A percentile compares a stretch with the other conserved stretches of the same genome.
These are phyloP conservation scores for Pangasius sanitwongsei DNA, from an alignment of 2,797 vertebrate genomes.

Conservation along the genomic window DNA sequence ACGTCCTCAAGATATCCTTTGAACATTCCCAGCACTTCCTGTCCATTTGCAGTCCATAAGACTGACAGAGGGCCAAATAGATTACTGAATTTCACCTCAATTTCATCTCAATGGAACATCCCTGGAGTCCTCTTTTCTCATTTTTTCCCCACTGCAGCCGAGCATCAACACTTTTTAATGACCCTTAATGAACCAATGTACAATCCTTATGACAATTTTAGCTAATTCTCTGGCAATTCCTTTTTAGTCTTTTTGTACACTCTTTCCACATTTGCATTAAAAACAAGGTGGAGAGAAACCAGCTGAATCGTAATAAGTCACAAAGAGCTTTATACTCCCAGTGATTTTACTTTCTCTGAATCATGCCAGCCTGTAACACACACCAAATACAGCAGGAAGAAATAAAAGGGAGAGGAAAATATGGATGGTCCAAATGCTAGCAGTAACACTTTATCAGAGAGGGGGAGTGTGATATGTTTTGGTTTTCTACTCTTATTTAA, in stretches of 20 bases:
- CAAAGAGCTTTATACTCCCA: not conserved
- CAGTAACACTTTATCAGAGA: slow-evolving; percentile 53
- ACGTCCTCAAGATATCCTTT: not conserved
- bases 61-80: not conserved
- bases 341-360: slow-evolving; percentile 32
- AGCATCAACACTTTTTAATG: not conserved
- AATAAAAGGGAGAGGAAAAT: slow-evolving; percentile 33
- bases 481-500: slow-evolving; percentile 59
- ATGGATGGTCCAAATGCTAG: slow-evolving; percentile 27
- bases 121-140: not conserved
- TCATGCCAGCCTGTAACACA: slow-evolving; percentile 33
- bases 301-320: not conserved
- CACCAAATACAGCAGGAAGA: slow-evolving; percentile 35
- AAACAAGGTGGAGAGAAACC: not conserved
- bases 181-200: not conserved
- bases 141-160: not conserved
- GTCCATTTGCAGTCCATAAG: not conserved
- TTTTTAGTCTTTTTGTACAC: not conserved
- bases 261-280: not conserved
- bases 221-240: not conserved
- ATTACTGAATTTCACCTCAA: not conserved
- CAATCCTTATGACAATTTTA: not conserved
- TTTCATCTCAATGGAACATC: not conserved
- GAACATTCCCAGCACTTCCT: not conserved
- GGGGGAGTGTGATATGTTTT: slow-evolving; percentile 57